Conservation (phyloP, 1,140 invertebrate species). For the Caerostris darwini region DNA sequence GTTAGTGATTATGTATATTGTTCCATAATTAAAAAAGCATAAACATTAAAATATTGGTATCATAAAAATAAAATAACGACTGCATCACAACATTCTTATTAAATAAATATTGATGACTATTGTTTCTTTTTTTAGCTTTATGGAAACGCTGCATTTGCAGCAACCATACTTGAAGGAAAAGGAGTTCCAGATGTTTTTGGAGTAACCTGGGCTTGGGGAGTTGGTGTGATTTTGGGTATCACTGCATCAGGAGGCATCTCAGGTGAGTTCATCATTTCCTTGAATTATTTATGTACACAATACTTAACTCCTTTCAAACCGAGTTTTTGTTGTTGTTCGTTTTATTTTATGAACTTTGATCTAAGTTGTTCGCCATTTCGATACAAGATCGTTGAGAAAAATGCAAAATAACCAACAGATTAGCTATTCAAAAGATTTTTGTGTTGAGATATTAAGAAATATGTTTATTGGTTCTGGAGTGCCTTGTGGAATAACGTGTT, state of each 20-base stretch:
- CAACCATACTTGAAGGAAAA: constrained; percentile 73
- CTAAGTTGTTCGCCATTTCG: too few relatives aligned
- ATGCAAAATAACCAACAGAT: background rate
- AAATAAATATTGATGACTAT: background rate
- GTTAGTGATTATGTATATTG: background rate
- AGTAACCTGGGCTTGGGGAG: constrained; percentile 78
- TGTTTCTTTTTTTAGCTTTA: constrained; percentile 35
- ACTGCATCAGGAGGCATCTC: constrained; percentile 56
- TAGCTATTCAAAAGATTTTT: background rate
- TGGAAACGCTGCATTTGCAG: constrained; percentile 68
- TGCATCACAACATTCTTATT: background rate
- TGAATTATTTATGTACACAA: background rate
- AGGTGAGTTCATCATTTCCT: constrained; percentile 1
- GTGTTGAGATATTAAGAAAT: background rate
- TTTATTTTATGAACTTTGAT: too few relatives aligned
- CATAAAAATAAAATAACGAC: background rate
- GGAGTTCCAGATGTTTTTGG: constrained; percentile 78
- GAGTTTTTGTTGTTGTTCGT: too few relatives aligned
- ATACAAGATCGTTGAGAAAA: background rate
- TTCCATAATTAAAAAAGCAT: background rate
- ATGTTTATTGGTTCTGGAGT: too few relatives aligned
- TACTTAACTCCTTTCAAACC: background rate
- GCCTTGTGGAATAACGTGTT: too few relatives aligned
- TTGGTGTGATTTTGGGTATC: constrained; percentile 82
- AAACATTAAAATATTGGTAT: background rate